A percentile compares a stretch with the other conserved stretches of the same genome.
These are phyloP conservation scores for Brenthis ino DNA, from an alignment of 2,888 invertebrate species.

Conservation along the genomic window DNA sequence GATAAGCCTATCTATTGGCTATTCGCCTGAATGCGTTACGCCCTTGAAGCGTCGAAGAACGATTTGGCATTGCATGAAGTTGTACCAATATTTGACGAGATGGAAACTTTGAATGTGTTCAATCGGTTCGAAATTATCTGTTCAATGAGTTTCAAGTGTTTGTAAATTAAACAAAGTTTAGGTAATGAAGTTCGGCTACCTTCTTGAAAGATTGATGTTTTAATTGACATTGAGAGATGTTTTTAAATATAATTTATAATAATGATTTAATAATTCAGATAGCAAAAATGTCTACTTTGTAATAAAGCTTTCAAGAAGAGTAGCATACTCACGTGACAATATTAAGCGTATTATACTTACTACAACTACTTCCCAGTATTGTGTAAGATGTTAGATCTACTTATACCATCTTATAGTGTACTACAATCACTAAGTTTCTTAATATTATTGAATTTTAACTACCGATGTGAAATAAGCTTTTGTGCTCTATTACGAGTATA, in stretches of 20 bases:
- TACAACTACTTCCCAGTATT: no score
- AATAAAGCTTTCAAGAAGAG: no score
- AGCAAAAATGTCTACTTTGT: neutral
- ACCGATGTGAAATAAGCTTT: no score
- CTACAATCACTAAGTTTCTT: no score
- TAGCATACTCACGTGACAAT: no score
- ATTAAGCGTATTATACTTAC: no score
- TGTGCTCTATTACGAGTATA: no score
- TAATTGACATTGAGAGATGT: conserved; percentile 14
- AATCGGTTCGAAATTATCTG: conserved; percentile 55
- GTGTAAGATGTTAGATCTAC: no score
- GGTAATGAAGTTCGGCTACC: conserved; percentile 8
- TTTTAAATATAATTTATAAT: neutral
- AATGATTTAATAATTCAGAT: neutral
- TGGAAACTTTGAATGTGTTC: conserved; percentile 58
- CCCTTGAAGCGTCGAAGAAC: conserved; percentile 49
- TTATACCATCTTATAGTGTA: no score
- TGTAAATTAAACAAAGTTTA: conserved; percentile 22
- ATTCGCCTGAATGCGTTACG: conserved; percentile 60
- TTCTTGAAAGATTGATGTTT: neutral
- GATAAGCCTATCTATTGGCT: conserved; percentile 67
- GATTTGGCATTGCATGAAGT: conserved; percentile 46
- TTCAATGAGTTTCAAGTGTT: conserved; percentile 44
- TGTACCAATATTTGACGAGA: conserved; percentile 56
- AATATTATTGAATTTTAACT: no score